Evolutionary conservation across 2,113 vertebrate genomes (phyloP).

Genomic region (Ictalurus punctatus): DNA sequence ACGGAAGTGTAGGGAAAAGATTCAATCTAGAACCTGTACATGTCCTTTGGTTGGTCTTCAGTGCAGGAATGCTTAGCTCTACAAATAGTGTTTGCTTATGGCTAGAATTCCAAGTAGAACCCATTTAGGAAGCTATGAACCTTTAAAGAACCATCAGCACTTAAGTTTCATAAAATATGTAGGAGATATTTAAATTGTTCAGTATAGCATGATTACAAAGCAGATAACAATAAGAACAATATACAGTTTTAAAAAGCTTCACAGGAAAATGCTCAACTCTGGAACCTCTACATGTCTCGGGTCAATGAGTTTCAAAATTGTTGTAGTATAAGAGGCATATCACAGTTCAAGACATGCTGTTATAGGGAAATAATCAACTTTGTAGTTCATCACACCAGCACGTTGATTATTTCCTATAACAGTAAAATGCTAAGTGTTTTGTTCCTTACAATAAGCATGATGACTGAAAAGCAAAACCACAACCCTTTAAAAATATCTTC

Average conservation of each 20-base stretch:
- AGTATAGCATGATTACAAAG: no score
- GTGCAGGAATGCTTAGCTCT: not conserved
- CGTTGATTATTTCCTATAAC: not conserved
- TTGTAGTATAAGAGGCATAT: not conserved
- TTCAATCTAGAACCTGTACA: not conserved
- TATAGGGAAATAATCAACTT: not conserved
- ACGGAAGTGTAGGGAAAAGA: no score
- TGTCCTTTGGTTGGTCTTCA: not conserved
- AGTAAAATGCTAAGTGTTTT: not conserved
- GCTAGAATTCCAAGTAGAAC: not conserved
- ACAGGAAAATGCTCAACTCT: no score
- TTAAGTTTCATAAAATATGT: no score
- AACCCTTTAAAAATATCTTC: not conserved
- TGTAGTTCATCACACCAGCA: not conserved
- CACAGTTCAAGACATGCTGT: not conserved
- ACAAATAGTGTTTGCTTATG: not conserved
- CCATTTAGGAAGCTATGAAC: not conserved
- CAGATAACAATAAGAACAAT: no score
- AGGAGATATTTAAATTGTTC: not conserved
- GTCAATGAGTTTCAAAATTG: not conserved
- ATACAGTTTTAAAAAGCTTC: no score
- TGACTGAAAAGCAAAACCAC: not conserved
- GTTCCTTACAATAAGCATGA: not conserved
- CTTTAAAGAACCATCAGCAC: not conserved
- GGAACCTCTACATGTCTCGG: not conserved